Base-by-base conservation (phyloP, 2,888 invertebrate genomes). In the Lobophora halterata region DNA sequence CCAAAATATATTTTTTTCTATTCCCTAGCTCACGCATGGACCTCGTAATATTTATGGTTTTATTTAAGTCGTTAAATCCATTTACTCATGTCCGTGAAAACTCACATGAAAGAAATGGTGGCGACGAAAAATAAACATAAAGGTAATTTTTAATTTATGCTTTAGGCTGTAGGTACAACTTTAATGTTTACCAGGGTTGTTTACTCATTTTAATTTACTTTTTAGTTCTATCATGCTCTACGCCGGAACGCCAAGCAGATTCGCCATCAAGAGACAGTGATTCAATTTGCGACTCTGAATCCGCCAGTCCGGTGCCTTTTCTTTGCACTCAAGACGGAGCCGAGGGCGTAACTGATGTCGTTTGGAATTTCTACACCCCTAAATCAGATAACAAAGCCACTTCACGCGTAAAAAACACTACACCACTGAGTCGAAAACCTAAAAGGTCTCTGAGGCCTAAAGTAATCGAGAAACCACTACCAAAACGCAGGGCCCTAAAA, bases 291-390 rank as follows among this genome's bases (percentile, higher is more conserved):
- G 82, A 77, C 45, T 87, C 87, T 0, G 87, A 85, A 27, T 70
- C 79, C 6, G 75, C 75, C 1, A 87, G 87, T 46, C 88, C 88
- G 2, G 85, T 88, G 0, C 87, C 85, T 4, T 88, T 88, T 59
- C 46, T 83, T 5, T 88, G 86, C 47, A 88, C 88, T 1, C 88
- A 88, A 66, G 88, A 88, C 68, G 88, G 87, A 5, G 71, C 79
- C 1, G 83, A 85, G 46, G 88, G 87, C 1, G 80, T 81, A 61
- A 82, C 79, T 7, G 87, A 88, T 55, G 88, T 88, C 7, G 74
- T 88, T 5, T 88, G 88, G 88, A 88, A 88, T 51, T 87, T 79
- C 43, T 87, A 88, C 55, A 85, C 88, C 0, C 87, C 88, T n/a
- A 83, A 81, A 53, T 71, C 87, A 5, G 75, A 71, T 7, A 58